These are phyloP conservation scores for Mustela lutreola DNA, from an alignment of 2,113 vertebrate species.

Conservation along the genomic window DNA sequence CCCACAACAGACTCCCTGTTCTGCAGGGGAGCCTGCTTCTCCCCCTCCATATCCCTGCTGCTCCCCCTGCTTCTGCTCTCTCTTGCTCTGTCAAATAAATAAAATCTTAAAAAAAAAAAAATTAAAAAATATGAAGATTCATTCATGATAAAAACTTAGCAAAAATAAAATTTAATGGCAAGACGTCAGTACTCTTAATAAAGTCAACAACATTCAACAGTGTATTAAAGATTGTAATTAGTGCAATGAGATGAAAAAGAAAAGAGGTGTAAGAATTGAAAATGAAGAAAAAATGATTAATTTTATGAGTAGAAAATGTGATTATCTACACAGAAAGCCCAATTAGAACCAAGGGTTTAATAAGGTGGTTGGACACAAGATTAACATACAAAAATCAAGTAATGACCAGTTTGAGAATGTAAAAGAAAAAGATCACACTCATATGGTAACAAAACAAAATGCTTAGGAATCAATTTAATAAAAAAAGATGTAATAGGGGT, in stretches of 20 bases:
- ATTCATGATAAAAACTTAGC: conserved; percentile 15
- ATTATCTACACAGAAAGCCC: background rate
- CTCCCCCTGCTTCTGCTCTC: too few species aligned
- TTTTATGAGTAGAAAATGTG: background rate
- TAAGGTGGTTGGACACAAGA: background rate
- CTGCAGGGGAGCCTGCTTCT: too few species aligned
- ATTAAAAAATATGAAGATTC: background rate
- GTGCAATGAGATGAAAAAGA: background rate
- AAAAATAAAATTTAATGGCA: conserved; percentile 9
- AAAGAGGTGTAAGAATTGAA: background rate
- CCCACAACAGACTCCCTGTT: too few species aligned
- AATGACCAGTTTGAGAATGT: background rate
- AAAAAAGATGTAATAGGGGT: background rate
- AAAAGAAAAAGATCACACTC: background rate
- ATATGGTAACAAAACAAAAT: conserved; percentile 33
- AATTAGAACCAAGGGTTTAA: conserved; percentile 11
- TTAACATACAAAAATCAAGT: conserved; percentile 13
- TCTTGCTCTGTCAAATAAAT: too few species aligned
- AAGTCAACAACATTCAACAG: background rate
- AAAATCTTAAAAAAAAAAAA: too few species aligned
- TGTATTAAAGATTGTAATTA: conserved; percentile 9
- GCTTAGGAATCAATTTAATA: background rate
- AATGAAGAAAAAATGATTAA: background rate
- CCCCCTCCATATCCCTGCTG: too few species aligned
- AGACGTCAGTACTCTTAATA: background rate